Evolutionary conservation across 2,888 invertebrate species (phyloP).

Genomic region (Lochmaea crataegi): DNA sequence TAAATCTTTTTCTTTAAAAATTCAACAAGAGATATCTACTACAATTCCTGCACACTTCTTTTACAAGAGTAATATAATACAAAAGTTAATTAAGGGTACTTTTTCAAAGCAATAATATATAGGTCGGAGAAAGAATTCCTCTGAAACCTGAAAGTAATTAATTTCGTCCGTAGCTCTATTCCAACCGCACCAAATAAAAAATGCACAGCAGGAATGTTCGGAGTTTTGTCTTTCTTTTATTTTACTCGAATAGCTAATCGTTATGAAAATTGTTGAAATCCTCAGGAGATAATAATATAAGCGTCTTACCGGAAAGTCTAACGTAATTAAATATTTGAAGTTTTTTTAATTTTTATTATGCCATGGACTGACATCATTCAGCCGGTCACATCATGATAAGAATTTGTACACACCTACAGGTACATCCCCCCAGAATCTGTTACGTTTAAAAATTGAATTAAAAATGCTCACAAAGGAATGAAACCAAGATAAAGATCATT

Average conservation of each 20-base stretch:
- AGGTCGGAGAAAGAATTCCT: slow-evolving; percentile 36
- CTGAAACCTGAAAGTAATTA: slow-evolving; percentile 44
- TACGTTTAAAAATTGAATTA: too few relatives aligned
- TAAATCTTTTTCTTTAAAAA: slow-evolving; percentile 34
- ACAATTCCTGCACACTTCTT: slow-evolving; percentile 34
- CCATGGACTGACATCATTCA: too few relatives aligned
- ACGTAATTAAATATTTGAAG: too few relatives aligned
- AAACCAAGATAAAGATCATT: too few relatives aligned
- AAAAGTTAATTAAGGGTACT: slow-evolving; percentile 43
- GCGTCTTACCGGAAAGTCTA: too few relatives aligned
- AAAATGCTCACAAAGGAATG: too few relatives aligned
- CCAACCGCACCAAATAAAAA: slow-evolving; percentile 26
- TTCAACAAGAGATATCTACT: slow-evolving; percentile 37
- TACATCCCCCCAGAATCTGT: too few relatives aligned
- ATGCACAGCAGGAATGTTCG: slow-evolving; percentile 19
- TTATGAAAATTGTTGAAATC: not conserved
- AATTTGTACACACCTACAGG: too few relatives aligned
- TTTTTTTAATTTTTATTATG: too few relatives aligned
- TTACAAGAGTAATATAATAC: slow-evolving; percentile 40
- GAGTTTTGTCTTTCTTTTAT: not conserved
- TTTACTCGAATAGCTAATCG: slow-evolving; percentile 7
- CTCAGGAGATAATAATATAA: too few relatives aligned
- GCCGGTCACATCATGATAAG: too few relatives aligned
- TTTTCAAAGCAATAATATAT: slow-evolving; percentile 40
- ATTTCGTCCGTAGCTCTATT: slow-evolving; percentile 20